Evolutionary conservation across 2,113 vertebrate genomes (phyloP).

Genomic region (Dendropsophus ebraccatus): DNA sequence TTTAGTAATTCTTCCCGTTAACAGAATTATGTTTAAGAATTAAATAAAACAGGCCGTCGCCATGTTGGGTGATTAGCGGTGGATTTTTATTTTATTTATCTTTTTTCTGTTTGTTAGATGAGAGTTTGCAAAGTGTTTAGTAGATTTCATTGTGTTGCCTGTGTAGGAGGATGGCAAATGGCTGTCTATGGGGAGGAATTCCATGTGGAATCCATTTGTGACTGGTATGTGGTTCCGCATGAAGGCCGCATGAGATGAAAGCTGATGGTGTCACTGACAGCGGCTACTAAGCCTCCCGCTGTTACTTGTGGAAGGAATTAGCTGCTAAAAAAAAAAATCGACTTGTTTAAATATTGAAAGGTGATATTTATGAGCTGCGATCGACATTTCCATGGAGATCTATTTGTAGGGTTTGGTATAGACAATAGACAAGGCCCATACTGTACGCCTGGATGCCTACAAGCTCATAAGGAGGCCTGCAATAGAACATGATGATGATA

Average conservation of each 20-base stretch:
- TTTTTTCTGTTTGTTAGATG: neutral
- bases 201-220: slow-evolving; percentile 12
- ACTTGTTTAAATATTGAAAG: neutral
- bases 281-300: neutral
- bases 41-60: slow-evolving; percentile 11
- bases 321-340: neutral
- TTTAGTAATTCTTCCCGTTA: slow-evolving; percentile 31
- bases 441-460: too few species aligned
- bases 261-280: neutral
- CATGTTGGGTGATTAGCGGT: too few species aligned
- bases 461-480: too few species aligned
- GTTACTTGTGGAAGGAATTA: slow-evolving; percentile 2
- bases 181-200: neutral
- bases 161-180: neutral
- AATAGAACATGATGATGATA: too few species aligned
- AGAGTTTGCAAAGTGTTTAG: neutral
- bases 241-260: neutral
- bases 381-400: neutral
- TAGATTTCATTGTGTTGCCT: neutral
- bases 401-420: neutral
- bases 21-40: slow-evolving; percentile 28
- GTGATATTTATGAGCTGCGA: neutral
- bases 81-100: too few species aligned
- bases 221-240: neutral
- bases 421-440: neutral